Evolutionary conservation across 2,888 invertebrate species (phyloP).

Genomic region (Abrostola tripartita): DNA sequence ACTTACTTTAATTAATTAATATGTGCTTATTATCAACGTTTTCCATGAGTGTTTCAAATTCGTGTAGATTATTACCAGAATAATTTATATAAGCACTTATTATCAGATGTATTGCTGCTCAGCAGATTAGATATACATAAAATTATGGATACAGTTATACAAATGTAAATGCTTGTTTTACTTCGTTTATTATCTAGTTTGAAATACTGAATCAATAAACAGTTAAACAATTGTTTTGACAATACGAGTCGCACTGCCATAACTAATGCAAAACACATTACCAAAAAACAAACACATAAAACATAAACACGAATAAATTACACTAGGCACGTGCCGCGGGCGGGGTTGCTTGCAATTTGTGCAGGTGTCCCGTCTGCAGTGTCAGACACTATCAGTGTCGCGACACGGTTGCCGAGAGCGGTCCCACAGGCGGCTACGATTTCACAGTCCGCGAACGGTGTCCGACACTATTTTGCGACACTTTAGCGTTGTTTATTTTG

Average conservation of each 20-base stretch:
- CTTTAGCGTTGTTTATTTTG: conserved; percentile 65
- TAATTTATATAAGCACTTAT: too few relatives aligned
- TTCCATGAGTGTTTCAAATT: too few relatives aligned
- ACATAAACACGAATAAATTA: conserved; percentile 51
- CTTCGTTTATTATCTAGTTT: too few relatives aligned
- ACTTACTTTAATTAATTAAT: too few relatives aligned
- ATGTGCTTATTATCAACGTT: too few relatives aligned
- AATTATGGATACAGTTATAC: too few relatives aligned
- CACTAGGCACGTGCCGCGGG: conserved; percentile 48
- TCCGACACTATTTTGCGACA: conserved; percentile 60
- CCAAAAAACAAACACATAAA: conserved; percentile 31
- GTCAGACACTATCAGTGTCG: conserved; percentile 66
- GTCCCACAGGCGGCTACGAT: conserved; percentile 56
- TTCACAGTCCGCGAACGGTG: conserved; percentile 55
- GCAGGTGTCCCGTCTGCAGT: conserved; percentile 57
- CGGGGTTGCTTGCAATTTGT: conserved; percentile 63
- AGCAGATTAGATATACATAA: too few relatives aligned
- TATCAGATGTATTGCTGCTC: too few relatives aligned
- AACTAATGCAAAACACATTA: conserved; percentile 33
- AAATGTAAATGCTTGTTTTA: too few relatives aligned
- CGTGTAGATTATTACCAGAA: too few relatives aligned
- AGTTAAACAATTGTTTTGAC: conserved; percentile 16
- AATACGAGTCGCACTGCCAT: conserved; percentile 31
- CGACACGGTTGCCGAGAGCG: conserved; percentile 53
- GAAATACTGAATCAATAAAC: not conserved